These are phyloP conservation scores for Terrapene triunguis DNA, from an alignment of 2,113 vertebrate genomes.

Conservation along the genomic window DNA sequence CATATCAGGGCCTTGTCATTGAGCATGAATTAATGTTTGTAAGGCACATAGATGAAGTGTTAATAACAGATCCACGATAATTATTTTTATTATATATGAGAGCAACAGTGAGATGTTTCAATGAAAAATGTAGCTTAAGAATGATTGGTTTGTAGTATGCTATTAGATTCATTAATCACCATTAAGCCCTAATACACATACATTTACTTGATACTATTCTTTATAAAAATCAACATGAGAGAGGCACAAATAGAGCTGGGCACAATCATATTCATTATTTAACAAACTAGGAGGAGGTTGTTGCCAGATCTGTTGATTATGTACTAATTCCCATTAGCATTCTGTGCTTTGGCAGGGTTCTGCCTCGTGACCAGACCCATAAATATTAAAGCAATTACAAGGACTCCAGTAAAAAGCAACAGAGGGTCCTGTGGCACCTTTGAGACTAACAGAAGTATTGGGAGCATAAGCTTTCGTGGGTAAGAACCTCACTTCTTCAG, in stretches of 20 bases:
- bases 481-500: too few relatives aligned
- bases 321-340: background rate
- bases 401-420: background rate
- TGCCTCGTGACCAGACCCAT: background rate
- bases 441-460: too few relatives aligned
- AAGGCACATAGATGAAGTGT: background rate
- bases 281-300: background rate
- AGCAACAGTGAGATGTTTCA: background rate
- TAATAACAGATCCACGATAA: background rate
- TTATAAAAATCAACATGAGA: background rate
- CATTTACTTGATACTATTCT: background rate
- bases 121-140: background rate
- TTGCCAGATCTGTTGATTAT: background rate
- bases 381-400: background rate
- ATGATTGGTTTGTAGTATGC: background rate
- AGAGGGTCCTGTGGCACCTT: too few relatives aligned
- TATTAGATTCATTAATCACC: conserved; percentile 16
- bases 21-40: fast-evolving
- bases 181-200: background rate
- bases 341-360: background rate
- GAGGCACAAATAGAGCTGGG: background rate
- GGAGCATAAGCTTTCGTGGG: too few relatives aligned
- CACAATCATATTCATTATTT: background rate
- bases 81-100: background rate
- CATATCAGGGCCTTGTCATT: fast-evolving